Evolutionary conservation across 2,797 vertebrate species (phyloP), one percentile per base, ranked within the genome.

Genomic region (Somateria mollissima): DNA sequence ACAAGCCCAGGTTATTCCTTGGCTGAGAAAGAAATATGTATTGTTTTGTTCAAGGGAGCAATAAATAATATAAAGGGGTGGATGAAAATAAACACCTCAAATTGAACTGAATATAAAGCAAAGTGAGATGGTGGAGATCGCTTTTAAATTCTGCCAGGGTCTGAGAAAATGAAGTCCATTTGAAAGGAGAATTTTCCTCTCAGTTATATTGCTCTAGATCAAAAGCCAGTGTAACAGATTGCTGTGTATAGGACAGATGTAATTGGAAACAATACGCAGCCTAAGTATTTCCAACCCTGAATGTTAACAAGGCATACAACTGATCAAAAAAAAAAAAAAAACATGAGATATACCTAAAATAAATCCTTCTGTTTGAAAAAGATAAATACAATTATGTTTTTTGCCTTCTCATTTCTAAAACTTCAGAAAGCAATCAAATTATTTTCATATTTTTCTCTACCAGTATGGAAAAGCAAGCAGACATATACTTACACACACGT

Each of bases 41-140:
- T 62, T 65, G 12, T 56, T 95, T 90, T 96, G 81, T 92, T 90
- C 91, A 89, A 82, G 78, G 75, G 45, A 94, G 64, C 70, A 84
- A 70, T 93, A 90, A 94, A 94, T 92, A 96, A 94, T 47, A 75
- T 70, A 83, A 93, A 77, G 32, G 56, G 18, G 61, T 69, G 45
- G 62, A 70, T 80, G 81, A 80, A 95, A 94, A 94, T 79, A 92
- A 94, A 71, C 84, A 93, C 43, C 80, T 87, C 64, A 90, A 90
- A 95, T 89, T 94, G 85, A 95, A 75, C 62, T 39, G 84, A 91
- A 57, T 82, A 84, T 67, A 91, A 95, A 88, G 67, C 49, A 94
- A 92, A 87, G 80, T 43, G 66, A 92, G 69, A 79, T 24, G 7
- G 75, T 39, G 15, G 75, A 82, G 79, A 94, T 85, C 66, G 76